Base-by-base conservation (phyloP, 2,797 vertebrate genomes). In the Falco cherrug region DNA sequence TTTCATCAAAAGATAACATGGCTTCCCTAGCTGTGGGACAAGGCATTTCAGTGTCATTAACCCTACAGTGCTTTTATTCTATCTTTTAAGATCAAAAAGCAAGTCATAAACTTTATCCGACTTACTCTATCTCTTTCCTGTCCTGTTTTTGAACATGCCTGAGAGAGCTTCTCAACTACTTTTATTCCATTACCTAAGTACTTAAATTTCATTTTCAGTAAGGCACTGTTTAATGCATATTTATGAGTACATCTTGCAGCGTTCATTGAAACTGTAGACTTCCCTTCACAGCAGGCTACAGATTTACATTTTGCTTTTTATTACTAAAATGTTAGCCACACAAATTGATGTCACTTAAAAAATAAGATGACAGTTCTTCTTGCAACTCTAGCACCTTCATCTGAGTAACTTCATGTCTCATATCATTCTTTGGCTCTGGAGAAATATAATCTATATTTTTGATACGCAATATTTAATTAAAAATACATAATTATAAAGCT, bases 211-310 rank as follows among this genome's bases (percentile, higher is more conserved):
- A 97, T 97, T 98, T 98, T 97, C 97, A 97, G 95, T 94, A 97
- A 98, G 97, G 93, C 97, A 71, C 86, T 88, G 47, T 96, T 98
- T 97, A 98, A 98, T 98, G 98, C 98, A 98, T 98, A 98, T 98
- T 98, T 98, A 98, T 98, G 95, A 98, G 84, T 64, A 97, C 94
- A 89, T 97, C 98, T 97, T 88, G 96, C 96, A 96, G 97, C 87
- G 95, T 97, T 97, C 96, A 97, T 79, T 97, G 97, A 95, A 93
- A 97, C 94, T 93, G 96, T 82, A 97, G 95, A 97, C 94, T 96
- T 98, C 94, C 93, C 94, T 94, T 97, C 97, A 65, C 98, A 98
- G 98, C 95, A 94, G 90, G 97, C 93, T 97, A 82, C 81, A 93
- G 94, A 97, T 97, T 98, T 98, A 97, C 94, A 97, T 98, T 98